Percentiles rank a stretch among this genome's conserved stretches.
Evolutionary conservation across 1,140 invertebrate species (phyloP).

Genomic region (Agraylea sexmaculata): DNA sequence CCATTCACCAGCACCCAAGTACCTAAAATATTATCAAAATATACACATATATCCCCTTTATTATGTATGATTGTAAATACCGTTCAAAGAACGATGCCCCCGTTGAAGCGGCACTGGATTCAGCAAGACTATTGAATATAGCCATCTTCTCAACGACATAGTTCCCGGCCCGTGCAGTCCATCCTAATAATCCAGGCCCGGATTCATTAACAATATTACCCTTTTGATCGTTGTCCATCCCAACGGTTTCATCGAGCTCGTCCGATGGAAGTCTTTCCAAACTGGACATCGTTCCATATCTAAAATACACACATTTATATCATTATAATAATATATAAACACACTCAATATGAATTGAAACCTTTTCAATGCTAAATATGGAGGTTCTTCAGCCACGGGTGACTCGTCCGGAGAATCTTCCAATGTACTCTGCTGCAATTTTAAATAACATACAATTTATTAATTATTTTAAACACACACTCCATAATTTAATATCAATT

Average conservation of each 20-base stretch:
- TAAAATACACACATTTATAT: slow-evolving; percentile 17
- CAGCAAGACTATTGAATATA: slow-evolving; percentile 32
- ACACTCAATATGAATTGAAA: slow-evolving; percentile 7
- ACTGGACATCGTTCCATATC: slow-evolving; percentile 65
- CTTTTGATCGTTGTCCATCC: slow-evolving; percentile 14
- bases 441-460: slow-evolving; percentile 1
- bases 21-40: slow-evolving; percentile 24
- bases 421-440: slow-evolving; percentile 21
- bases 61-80: slow-evolving; percentile 30
- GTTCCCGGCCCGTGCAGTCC: slow-evolving; percentile 64
- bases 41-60: too few species aligned
- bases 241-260: slow-evolving; percentile 40
- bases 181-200: slow-evolving; percentile 40
- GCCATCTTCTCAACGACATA: slow-evolving; percentile 73
- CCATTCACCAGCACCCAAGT: slow-evolving; percentile 39
- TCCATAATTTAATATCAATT: not conserved
- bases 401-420: slow-evolving; percentile 44
- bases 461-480: not conserved
- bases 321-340: not conserved
- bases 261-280: slow-evolving; percentile 51
- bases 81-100: slow-evolving; percentile 45
- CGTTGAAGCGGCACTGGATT: slow-evolving; percentile 36
- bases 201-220: slow-evolving; percentile 21
- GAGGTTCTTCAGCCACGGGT: slow-evolving; percentile 42
- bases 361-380: slow-evolving; percentile 40